phyloP scores from a whole-genome alignment of 1,140 invertebrate genomes.

The Alviniconcha marisindica region DNA sequence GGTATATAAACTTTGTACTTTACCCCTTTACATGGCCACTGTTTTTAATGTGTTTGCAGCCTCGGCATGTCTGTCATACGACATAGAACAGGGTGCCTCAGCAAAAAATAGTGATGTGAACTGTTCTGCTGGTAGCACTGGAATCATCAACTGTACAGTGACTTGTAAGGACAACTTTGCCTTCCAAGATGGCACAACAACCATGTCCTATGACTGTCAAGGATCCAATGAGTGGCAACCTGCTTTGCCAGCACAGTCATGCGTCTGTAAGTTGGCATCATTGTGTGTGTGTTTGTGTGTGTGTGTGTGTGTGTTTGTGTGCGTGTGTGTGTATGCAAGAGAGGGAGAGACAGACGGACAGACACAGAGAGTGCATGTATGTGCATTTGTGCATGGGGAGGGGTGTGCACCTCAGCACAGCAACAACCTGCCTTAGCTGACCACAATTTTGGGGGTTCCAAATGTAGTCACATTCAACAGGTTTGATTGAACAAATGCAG shows the following conservation, averaged over 20 bases:
- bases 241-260: constrained; percentile 18
- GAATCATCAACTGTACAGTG: constrained; percentile 33
- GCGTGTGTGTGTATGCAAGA: no score
- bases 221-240: constrained; percentile 48
- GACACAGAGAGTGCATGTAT: no score
- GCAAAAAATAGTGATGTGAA: neutral
- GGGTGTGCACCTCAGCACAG: no score
- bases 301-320: neutral
- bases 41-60: neutral
- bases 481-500: no score
- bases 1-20: no score
- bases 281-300: neutral
- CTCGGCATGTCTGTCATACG: neutral
- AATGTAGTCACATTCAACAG: no score
- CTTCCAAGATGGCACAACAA: constrained; percentile 40
- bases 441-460: no score
- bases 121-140: neutral
- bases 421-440: no score
- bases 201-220: constrained; percentile 38
- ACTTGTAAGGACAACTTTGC: constrained; percentile 36
- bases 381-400: no score
- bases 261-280: constrained; percentile 43
- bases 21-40: no score
- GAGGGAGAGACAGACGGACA: no score
- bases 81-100: neutral